Evolutionary conservation across 2,797 vertebrate species (phyloP).

Genomic region (Myotis pilosus): DNA sequence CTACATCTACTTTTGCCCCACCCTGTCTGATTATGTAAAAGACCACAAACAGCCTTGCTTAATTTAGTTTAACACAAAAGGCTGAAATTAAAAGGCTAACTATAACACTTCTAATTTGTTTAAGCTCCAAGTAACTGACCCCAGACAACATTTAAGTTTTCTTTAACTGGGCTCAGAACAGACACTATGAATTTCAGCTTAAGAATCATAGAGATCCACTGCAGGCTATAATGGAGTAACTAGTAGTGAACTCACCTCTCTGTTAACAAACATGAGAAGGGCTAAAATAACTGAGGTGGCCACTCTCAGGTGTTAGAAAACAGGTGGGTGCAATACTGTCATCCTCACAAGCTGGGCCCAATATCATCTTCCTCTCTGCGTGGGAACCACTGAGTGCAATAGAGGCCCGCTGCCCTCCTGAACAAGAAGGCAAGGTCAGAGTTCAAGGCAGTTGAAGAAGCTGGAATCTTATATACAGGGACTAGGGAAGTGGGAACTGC

Average conservation of each 20-base stretch:
- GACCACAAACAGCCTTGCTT: not conserved
- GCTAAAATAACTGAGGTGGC: not conserved
- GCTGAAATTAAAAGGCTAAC: not conserved
- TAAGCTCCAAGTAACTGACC: not conserved
- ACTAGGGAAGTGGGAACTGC: not conserved
- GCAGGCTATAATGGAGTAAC: not conserved
- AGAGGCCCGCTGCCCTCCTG: not conserved
- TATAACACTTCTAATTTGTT: not conserved
- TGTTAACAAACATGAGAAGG: not conserved
- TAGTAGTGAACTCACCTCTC: not conserved
- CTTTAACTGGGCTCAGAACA: not conserved
- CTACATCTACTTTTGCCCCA: too few relatives aligned
- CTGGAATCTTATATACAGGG: not conserved
- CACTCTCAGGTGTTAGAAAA: not conserved
- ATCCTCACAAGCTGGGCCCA: not conserved
- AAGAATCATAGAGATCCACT: not conserved
- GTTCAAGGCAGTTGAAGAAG: not conserved
- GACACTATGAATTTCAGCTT: not conserved
- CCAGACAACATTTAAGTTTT: not conserved
- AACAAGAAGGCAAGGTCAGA: not conserved
- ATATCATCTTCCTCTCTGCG: not conserved
- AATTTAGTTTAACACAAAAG: constrained; percentile 23
- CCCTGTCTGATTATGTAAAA: not conserved
- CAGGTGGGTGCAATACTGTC: too few relatives aligned
- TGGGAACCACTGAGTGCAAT: not conserved